Evolutionary conservation across 2,797 vertebrate genomes (phyloP).

Genomic region (Coregonus suidteri): DNA sequence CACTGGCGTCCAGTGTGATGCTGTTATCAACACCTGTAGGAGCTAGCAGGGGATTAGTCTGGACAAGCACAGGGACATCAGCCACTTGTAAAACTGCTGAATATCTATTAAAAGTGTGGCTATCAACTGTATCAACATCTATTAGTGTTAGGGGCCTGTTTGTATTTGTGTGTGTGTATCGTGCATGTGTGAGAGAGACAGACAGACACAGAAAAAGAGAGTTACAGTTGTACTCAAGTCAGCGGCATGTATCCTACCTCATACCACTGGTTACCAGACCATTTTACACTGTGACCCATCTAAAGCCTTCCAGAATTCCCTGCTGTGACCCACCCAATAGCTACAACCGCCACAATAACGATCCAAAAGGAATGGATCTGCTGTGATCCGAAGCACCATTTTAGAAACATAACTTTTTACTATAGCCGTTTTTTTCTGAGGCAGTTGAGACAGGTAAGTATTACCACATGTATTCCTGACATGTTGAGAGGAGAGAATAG

Average conservation of each 20-base stretch:
- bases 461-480: too few relatives aligned
- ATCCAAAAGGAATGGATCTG: background rate
- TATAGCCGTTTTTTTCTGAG: background rate
- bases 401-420: background rate
- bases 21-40: slow-evolving; percentile 14
- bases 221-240: background rate
- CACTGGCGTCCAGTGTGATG: background rate
- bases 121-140: background rate
- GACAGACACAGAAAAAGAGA: background rate
- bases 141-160: too few relatives aligned
- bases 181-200: background rate
- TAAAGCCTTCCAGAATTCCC: background rate
- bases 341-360: background rate
- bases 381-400: background rate
- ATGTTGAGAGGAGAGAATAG: too few relatives aligned
- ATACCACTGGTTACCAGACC: background rate
- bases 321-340: background rate
- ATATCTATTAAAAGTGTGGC: background rate
- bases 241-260: background rate
- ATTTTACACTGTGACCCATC: background rate
- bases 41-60: background rate
- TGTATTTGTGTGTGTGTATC: background rate
- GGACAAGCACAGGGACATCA: slow-evolving; percentile 19
- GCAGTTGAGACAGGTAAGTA: background rate
- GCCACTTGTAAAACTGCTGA: background rate